Conservation (phyloP, 2,888 invertebrate genomes). For the Pyrrhosoma nymphula region DNA sequence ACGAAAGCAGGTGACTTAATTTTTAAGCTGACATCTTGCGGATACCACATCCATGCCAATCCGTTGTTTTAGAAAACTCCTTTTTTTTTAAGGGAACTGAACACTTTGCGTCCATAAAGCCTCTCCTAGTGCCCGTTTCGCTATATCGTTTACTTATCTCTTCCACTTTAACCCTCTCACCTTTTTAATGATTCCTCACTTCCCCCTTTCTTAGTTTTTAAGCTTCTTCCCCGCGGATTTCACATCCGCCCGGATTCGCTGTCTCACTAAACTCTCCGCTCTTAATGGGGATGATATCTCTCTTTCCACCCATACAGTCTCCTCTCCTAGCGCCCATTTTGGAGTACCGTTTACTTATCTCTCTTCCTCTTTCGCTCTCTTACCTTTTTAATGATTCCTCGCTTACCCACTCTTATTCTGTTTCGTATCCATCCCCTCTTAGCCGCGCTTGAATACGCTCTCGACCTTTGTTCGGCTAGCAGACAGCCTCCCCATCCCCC, state of each 20-base stretch:
- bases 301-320: background rate
- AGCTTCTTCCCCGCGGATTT: background rate
- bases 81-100: background rate
- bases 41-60: background rate
- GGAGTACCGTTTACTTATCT: background rate
- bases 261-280: background rate
- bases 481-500: background rate
- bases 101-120: background rate
- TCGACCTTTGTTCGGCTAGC: background rate
- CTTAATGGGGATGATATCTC: background rate
- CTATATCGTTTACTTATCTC: background rate
- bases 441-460: background rate
- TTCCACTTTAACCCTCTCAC: background rate
- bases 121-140: background rate
- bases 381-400: background rate
- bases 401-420: background rate
- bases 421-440: background rate
- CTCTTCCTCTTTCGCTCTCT: background rate
- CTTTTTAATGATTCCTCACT: background rate
- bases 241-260: background rate
- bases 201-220: background rate
- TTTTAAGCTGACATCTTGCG: no score
- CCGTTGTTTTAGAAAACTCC: background rate
- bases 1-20: no score
- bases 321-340: background rate